phyloP scores from a whole-genome alignment of 2,797 vertebrate genomes.

The Bradypodion pumilum region DNA sequence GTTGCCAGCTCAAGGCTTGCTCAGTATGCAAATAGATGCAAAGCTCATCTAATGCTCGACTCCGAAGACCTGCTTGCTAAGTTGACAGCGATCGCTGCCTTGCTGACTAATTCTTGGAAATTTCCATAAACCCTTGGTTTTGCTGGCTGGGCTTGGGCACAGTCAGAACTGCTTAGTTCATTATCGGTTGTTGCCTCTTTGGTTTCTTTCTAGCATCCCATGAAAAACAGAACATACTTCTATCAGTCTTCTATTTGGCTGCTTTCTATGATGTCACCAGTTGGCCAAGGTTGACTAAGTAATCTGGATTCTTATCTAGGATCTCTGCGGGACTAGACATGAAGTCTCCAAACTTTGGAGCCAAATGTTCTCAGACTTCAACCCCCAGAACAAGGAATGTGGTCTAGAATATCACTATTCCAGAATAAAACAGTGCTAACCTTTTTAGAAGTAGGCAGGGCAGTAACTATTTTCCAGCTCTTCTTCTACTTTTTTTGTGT shows the following conservation, averaged over 20 bases:
- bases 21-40: not conserved
- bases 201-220: not conserved
- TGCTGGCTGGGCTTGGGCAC: not conserved
- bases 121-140: not conserved
- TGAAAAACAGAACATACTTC: not conserved
- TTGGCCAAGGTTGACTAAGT: not conserved
- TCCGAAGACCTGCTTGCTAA: not conserved
- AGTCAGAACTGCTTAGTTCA: fast-evolving
- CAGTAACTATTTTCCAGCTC: too few species aligned
- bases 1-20: not conserved
- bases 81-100: not conserved
- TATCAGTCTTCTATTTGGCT: not conserved
- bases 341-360: too few species aligned
- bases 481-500: too few species aligned
- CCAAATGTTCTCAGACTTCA: too few species aligned
- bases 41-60: not conserved
- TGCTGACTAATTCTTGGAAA: not conserved
- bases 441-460: too few species aligned
- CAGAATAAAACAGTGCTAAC: not conserved
- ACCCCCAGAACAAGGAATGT: too few species aligned
- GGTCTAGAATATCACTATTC: too few species aligned
- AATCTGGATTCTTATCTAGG: not conserved
- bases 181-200: not conserved
- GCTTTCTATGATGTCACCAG: not conserved
- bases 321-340: not conserved